Conservation (phyloP, 2,797 vertebrate species). For the Nyctibius grandis region DNA sequence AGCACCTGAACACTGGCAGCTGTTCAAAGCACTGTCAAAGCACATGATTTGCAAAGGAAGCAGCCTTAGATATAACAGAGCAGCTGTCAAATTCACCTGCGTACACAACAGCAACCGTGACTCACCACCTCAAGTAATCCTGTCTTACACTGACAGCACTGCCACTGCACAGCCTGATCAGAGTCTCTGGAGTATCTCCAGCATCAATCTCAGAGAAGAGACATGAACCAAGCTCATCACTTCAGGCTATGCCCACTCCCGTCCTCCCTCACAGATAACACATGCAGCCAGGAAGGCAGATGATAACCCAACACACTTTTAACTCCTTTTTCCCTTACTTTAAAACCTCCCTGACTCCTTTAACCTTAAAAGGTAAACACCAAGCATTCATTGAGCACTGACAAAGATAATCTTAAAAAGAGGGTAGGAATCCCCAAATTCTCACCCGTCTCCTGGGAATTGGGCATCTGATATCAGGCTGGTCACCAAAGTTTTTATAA, state of each 20-base stretch:
- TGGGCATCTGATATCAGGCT: conserved; percentile 97
- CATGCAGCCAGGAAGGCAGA: rapidly evolving
- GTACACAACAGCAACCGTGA: rapidly evolving
- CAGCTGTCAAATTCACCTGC: background rate
- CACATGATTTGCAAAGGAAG: background rate
- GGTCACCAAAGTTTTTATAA: conserved; percentile 98
- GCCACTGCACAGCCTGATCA: conserved; percentile 31
- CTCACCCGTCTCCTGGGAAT: conserved; percentile 96
- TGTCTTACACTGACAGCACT: background rate
- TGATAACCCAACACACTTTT: rapidly evolving
- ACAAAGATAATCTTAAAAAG: background rate
- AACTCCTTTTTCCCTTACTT: background rate
- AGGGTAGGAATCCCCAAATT: background rate
- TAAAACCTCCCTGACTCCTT: background rate
- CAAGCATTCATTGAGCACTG: background rate
- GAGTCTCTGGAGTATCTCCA: conserved; percentile 54
- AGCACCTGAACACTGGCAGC: background rate
- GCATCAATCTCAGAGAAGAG: conserved; percentile 64
- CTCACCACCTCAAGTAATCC: background rate
- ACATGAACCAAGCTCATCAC: conserved; percentile 69
- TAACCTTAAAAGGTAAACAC: background rate
- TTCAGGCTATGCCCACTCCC: background rate
- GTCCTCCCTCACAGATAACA: background rate
- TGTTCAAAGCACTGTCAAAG: background rate
- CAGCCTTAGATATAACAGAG: background rate